phyloP scores from a whole-genome alignment of 2,113 vertebrate species.

The Proteles cristata region DNA sequence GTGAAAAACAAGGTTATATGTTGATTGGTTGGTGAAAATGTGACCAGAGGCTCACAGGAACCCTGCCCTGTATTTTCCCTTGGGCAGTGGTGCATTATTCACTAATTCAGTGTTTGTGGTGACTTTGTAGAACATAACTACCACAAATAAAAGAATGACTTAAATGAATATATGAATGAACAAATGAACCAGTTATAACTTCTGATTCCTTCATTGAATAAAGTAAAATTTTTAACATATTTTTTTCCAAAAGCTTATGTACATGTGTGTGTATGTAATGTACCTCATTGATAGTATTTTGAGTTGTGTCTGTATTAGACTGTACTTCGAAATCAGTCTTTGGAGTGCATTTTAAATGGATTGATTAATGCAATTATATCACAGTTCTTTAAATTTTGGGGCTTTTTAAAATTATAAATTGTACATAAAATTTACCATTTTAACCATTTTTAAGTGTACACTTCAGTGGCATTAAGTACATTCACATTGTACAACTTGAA shows the following conservation, averaged over 20 bases:
- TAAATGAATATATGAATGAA: not conserved
- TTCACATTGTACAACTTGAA: not conserved
- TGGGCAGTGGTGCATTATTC: not conserved
- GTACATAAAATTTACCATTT: not conserved
- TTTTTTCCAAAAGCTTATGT: not conserved
- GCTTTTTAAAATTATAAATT: not conserved
- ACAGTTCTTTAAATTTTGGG: not conserved
- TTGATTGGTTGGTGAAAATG: not conserved
- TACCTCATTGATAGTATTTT: not conserved
- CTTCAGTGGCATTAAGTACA: not conserved
- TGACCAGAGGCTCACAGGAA: not conserved
- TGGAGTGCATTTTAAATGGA: constrained; percentile 27
- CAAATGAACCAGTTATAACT: not conserved
- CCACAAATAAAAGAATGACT: not conserved
- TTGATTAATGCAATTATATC: not conserved
- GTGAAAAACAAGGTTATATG: not conserved
- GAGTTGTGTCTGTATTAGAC: not conserved
- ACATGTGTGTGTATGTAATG: not conserved
- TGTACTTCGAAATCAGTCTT: not conserved
- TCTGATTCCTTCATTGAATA: not conserved
- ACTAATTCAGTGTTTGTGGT: not conserved
- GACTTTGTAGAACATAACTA: not conserved
- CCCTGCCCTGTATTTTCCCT: not conserved
- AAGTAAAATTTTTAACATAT: not conserved
- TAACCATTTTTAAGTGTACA: constrained; percentile 14